Evolutionary conservation across 2,113 vertebrate species (phyloP).

Genomic region (Scolopax mira): DNA sequence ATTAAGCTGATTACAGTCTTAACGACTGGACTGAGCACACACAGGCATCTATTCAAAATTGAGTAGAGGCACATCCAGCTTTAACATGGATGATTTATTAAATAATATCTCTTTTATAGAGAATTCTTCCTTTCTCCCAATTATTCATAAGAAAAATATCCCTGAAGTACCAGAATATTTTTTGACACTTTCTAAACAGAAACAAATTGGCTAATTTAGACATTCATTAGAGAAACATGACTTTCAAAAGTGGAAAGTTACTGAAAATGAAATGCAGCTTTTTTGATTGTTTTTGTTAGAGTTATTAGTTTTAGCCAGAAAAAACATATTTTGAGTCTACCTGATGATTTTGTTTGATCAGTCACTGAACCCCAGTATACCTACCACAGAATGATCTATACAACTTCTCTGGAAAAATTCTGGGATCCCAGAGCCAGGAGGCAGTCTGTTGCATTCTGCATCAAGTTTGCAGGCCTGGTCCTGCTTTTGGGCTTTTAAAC

Average conservation of each 20-base stretch:
- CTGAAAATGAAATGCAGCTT: neutral
- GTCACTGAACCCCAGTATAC: neutral
- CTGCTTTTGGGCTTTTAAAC: neutral
- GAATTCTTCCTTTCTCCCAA: neutral
- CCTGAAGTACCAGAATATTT: neutral
- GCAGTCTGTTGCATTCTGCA: neutral
- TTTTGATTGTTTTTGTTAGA: neutral
- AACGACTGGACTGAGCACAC: neutral
- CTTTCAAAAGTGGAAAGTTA: neutral
- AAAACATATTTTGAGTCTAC: neutral
- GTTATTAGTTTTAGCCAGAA: neutral
- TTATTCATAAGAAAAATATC: neutral
- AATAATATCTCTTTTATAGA: neutral
- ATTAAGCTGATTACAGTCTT: neutral
- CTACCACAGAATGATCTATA: neutral
- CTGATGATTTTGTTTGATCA: neutral
- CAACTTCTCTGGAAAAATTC: neutral
- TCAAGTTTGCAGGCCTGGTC: neutral
- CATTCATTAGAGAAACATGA: neutral
- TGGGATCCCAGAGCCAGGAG: neutral
- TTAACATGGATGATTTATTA: neutral
- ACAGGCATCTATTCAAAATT: neutral
- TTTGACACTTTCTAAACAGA: neutral
- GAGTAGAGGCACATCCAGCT: neutral
- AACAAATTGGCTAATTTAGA: neutral